Percentiles rank a stretch among this genome's conserved stretches.
These are phyloP conservation scores for Cynocephalus volans DNA, from an alignment of 2,113 vertebrate species.

Conservation along the genomic window DNA sequence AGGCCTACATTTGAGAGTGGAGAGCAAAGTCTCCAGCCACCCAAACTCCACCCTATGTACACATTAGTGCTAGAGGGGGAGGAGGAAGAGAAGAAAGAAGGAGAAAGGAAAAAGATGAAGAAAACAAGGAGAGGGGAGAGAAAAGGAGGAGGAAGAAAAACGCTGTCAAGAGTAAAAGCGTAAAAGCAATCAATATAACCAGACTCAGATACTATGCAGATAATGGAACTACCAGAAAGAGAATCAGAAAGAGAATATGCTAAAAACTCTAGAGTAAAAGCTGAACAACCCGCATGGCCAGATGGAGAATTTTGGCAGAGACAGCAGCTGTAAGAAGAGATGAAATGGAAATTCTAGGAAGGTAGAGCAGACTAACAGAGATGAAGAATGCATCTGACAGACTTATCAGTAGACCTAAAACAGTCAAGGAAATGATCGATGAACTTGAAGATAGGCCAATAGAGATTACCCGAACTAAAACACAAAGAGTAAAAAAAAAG, in stretches of 20 bases:
- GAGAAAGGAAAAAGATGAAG: too few relatives aligned
- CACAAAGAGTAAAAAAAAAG: background rate
- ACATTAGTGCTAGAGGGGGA: background rate
- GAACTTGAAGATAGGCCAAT: background rate
- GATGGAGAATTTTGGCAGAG: background rate
- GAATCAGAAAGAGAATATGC: background rate
- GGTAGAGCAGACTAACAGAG: background rate
- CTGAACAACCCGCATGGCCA: background rate
- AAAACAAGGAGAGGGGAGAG: background rate
- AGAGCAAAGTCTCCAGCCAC: background rate
- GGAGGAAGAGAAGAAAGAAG: background rate
- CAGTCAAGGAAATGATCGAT: background rate
- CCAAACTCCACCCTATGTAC: background rate
- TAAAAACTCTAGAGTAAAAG: background rate
- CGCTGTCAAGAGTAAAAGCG: background rate
- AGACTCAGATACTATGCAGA: background rate
- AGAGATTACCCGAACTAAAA: background rate
- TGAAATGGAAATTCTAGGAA: background rate
- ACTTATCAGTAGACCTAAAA: background rate
- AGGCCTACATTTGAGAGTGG: background rate
- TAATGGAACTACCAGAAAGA: background rate
- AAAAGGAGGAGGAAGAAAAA: background rate
- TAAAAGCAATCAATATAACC: background rate
- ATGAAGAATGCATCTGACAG: background rate
- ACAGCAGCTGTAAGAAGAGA: background rate